phyloP scores from a whole-genome alignment of 2,797 vertebrate species.

The Diplodus sargus region DNA sequence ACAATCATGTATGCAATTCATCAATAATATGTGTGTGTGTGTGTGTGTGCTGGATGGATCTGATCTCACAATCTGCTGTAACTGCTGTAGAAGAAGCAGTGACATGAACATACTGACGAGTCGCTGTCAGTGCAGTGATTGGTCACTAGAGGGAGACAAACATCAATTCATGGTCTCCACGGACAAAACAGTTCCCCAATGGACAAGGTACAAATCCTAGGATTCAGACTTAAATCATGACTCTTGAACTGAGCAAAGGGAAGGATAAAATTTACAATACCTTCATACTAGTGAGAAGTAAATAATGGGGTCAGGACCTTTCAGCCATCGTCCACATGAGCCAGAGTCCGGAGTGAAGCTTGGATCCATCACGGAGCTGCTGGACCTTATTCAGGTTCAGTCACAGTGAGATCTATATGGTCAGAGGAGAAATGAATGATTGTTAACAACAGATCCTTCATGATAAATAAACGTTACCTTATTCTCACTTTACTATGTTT shows the following conservation, averaged over 20 bases:
- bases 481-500: not conserved
- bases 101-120: too few species aligned
- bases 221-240: not conserved
- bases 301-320: not conserved
- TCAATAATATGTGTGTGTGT: not conserved
- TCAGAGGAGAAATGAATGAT: not conserved
- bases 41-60: not conserved
- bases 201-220: not conserved
- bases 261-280: not conserved
- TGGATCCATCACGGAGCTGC: not conserved
- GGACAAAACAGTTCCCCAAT: not conserved
- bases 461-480: not conserved
- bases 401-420: not conserved
- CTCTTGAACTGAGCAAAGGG: not conserved
- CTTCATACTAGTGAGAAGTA: not conserved
- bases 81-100: not conserved
- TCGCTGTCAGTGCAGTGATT: not conserved
- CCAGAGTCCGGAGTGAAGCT: not conserved
- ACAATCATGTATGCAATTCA: not conserved
- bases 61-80: not conserved
- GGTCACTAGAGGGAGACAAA: slow-evolving; percentile 63
- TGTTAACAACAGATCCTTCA: too few species aligned
- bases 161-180: not conserved
- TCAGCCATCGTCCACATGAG: not conserved
- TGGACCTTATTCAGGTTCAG: not conserved